Percentiles rank a stretch among this genome's conserved stretches.
These are phyloP conservation scores for Penaeus vannamei DNA, from an alignment of 1,140 invertebrate genomes.

Conservation along the genomic window DNA sequence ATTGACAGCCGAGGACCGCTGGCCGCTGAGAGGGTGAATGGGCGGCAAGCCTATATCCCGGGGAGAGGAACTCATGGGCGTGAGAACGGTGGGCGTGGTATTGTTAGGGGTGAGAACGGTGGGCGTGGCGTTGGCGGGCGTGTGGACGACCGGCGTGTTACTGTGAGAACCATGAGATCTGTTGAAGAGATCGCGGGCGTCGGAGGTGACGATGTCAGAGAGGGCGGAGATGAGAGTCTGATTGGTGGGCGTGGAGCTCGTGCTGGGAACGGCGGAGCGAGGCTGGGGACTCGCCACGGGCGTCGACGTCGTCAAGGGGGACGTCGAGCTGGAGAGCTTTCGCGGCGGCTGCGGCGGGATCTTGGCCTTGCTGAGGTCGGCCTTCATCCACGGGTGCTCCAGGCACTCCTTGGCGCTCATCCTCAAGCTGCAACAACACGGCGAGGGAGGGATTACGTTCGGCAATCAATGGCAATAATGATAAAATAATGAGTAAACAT, in stretches of 20 bases:
- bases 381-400: constrained; percentile 77
- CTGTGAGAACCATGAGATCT: constrained; percentile 39
- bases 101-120: constrained; percentile 44
- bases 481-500: not conserved
- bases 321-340: constrained; percentile 8
- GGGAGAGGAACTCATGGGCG: constrained; percentile 61
- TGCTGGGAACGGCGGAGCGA: not conserved
- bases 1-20: constrained; percentile 48
- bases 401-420: constrained; percentile 78
- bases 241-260: not conserved
- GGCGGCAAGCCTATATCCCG: constrained; percentile 59
- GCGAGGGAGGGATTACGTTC: constrained; percentile 1
- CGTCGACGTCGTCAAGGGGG: constrained; percentile 2
- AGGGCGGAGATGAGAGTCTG: constrained; percentile 52
- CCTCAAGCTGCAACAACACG: constrained; percentile 74
- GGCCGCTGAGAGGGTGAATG: constrained; percentile 42
- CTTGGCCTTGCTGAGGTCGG: constrained; percentile 61
- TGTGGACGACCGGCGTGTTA: constrained; percentile 47
- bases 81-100: constrained; percentile 53
- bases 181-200: constrained; percentile 20
- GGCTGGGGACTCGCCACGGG: constrained; percentile 28
- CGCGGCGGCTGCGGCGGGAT: constrained; percentile 38
- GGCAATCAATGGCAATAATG: not conserved
- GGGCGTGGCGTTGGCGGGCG: constrained; percentile 47
- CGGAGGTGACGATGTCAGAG: constrained; percentile 41